These are phyloP conservation scores for Omphaloscelis lunosa DNA, from an alignment of 2,888 invertebrate genomes.

Conservation along the genomic window DNA sequence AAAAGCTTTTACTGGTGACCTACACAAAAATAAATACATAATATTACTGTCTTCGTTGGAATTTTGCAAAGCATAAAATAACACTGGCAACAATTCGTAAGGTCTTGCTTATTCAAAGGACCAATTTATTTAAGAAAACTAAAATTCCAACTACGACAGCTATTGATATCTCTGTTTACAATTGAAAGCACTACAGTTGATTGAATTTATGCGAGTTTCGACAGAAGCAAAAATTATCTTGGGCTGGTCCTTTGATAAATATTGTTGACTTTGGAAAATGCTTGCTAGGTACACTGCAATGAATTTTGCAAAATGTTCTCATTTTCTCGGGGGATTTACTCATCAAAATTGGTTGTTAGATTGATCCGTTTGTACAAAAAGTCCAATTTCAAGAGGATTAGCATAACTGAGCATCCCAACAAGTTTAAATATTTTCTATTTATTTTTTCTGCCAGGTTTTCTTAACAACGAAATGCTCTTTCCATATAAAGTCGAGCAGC, in stretches of 20 bases:
- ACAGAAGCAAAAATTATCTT: conserved; percentile 29
- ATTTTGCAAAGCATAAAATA: not conserved
- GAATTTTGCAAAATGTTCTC: not conserved
- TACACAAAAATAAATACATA: not conserved
- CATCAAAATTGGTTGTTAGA: not conserved
- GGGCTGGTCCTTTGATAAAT: conserved; percentile 16
- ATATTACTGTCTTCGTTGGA: not conserved
- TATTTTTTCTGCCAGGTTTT: conserved; percentile 1
- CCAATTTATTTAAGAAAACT: conserved; percentile 11
- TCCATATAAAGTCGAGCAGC: conserved; percentile 34
- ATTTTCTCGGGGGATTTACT: not conserved
- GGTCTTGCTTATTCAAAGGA: not conserved
- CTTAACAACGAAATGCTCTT: conserved; percentile 35
- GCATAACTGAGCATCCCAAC: not conserved
- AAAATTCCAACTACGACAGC: conserved; percentile 6
- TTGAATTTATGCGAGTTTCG: conserved; percentile 19
- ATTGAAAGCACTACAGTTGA: conserved; percentile 20
- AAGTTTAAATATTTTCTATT: conserved; percentile 8
- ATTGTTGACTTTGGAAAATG: conserved; percentile 20
- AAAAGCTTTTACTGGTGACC: conserved; percentile 2
- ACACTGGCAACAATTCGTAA: not conserved
- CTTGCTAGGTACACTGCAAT: not conserved
- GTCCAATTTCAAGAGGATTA: not conserved
- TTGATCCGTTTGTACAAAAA: not conserved
- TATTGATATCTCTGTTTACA: conserved; percentile 23